A percentile compares a stretch with the other conserved stretches of the same genome.
Conservation (phyloP, 2,888 invertebrate genomes). For the Drosophila trichaetosa region DNA sequence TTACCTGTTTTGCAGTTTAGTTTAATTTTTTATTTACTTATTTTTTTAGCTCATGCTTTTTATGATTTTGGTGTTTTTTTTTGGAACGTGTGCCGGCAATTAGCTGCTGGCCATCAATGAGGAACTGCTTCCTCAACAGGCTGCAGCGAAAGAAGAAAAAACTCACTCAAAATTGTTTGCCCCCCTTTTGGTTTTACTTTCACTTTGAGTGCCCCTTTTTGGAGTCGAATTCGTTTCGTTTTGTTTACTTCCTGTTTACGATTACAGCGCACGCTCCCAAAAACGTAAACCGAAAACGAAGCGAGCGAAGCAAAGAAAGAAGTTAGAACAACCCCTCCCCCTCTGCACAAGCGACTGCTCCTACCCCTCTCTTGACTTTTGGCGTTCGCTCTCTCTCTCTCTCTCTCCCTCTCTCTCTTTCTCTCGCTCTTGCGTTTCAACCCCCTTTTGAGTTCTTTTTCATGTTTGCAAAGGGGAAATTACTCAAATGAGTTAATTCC, state of each 20-base stretch:
- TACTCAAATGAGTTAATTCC: constrained; percentile 54
- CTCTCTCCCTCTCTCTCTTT: constrained; percentile 29
- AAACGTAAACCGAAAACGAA: constrained; percentile 8
- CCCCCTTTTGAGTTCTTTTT: constrained; percentile 59
- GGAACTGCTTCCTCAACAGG: constrained; percentile 40
- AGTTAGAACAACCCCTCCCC: background rate
- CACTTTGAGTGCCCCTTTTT: constrained; percentile 51
- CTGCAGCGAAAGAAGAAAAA: constrained; percentile 23
- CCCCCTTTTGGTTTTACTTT: constrained; percentile 46
- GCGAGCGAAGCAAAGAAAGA: background rate
- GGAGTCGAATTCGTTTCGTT: constrained; percentile 30
- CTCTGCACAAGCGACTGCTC: constrained; percentile 5
- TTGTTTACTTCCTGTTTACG: constrained; percentile 74
- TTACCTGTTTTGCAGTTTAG: constrained; percentile 25
- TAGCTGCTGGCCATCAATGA: constrained; percentile 64
- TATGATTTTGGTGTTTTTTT: constrained; percentile 52
- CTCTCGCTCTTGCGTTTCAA: constrained; percentile 46
- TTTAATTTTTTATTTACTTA: constrained; percentile 2
- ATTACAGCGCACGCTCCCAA: constrained; percentile 70
- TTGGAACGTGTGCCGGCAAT: constrained; percentile 74
- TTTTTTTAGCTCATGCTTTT: constrained; percentile 27
- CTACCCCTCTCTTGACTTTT: constrained; percentile 62
- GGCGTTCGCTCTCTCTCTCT: constrained; percentile 58
- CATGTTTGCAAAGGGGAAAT: constrained; percentile 67
- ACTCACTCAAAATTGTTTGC: constrained; percentile 51